Percentiles rank a stretch among this genome's conserved stretches.
Conservation (phyloP, 1,140 invertebrate species). For the Anadara kagoshimensis region DNA sequence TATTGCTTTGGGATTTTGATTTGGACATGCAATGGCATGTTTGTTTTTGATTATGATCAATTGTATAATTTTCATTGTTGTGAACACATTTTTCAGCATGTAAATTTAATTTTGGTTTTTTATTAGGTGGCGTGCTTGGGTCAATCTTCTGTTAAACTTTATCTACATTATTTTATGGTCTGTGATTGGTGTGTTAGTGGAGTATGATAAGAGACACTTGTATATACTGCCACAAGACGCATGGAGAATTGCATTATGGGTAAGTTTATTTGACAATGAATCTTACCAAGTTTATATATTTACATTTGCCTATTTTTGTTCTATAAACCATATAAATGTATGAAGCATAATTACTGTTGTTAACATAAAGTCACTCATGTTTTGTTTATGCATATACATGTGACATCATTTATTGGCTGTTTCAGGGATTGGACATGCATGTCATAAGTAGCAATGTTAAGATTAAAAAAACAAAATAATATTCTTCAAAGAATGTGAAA, state of each 20-base stretch:
- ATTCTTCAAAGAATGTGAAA: too few relatives aligned
- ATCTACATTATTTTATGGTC: constrained; percentile 70
- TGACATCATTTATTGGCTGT: too few relatives aligned
- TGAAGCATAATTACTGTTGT: too few relatives aligned
- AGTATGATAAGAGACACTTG: constrained; percentile 60
- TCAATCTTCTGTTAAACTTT: constrained; percentile 63
- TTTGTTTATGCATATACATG: too few relatives aligned
- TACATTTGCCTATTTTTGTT: neutral
- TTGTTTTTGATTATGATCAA: neutral
- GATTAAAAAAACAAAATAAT: too few relatives aligned
- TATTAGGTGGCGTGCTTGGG: constrained; percentile 58
- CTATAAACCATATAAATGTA: neutral
- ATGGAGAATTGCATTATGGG: constrained; percentile 69
- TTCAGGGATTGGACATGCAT: too few relatives aligned
- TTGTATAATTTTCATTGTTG: constrained; percentile 7
- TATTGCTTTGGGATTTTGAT: too few relatives aligned
- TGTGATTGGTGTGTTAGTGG: constrained; percentile 60
- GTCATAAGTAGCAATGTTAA: too few relatives aligned
- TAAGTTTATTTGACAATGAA: constrained; percentile 42
- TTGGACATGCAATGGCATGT: too few relatives aligned
- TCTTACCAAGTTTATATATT: neutral
- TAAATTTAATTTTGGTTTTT: neutral
- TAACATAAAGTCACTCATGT: too few relatives aligned
- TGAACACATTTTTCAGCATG: too few relatives aligned
- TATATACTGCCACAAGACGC: constrained; percentile 65